phyloP scores from a whole-genome alignment of 2,888 invertebrate species.

The Heliothis peltigera region DNA sequence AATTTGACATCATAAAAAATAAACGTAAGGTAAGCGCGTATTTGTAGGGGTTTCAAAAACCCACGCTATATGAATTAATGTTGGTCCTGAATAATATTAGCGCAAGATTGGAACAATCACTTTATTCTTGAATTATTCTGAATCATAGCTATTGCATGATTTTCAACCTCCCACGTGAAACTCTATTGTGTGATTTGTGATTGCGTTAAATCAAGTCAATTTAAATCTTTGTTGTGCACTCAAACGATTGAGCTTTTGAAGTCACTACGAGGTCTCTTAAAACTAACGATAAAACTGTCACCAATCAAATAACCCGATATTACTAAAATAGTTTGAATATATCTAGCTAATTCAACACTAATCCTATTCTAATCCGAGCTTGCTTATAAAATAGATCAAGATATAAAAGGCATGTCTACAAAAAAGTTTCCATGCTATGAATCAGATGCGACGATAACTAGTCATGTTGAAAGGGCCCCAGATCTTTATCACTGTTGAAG shows the following conservation, averaged over 20 bases:
- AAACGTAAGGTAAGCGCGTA: too few relatives aligned
- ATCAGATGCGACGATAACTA: constrained; percentile 77
- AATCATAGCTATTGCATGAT: constrained; percentile 54
- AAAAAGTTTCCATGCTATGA: constrained; percentile 74
- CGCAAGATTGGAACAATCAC: constrained; percentile 37
- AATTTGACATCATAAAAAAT: too few relatives aligned
- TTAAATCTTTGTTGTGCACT: constrained; percentile 51
- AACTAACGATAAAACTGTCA: constrained; percentile 49
- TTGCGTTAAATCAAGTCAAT: constrained; percentile 47
- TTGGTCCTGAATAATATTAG: constrained; percentile 34
- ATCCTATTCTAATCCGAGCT: constrained; percentile 74
- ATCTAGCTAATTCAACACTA: constrained; percentile 74
- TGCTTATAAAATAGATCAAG: constrained; percentile 76
- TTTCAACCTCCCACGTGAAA: constrained; percentile 45
- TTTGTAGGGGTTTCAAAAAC: constrained; percentile 4
- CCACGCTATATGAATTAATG: constrained; percentile 21
- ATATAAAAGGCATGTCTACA: constrained; percentile 72
- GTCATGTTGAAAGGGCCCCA: constrained; percentile 79
- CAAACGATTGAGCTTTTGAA: constrained; percentile 43
- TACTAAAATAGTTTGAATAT: constrained; percentile 63
- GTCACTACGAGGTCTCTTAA: constrained; percentile 27
- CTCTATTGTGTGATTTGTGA: constrained; percentile 52
- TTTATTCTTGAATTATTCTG: constrained; percentile 44
- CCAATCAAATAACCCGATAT: constrained; percentile 49
- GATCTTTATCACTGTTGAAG: constrained; percentile 72